Base-by-base conservation (phyloP, 2,888 invertebrate genomes). In the Piscicola geometra region DNA sequence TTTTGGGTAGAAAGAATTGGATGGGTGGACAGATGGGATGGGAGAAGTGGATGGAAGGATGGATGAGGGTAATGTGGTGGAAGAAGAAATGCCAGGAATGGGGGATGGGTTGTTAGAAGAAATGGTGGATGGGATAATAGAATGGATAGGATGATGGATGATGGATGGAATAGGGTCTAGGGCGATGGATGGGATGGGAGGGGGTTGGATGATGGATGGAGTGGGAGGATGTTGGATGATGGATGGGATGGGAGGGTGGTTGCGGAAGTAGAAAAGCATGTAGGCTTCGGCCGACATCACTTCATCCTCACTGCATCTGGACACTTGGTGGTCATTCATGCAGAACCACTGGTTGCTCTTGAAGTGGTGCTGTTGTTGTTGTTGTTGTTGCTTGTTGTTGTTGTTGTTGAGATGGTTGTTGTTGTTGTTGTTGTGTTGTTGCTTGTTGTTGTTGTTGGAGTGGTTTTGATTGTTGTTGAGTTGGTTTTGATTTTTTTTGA, bases 341-440 rank as follows among this genome's bases (percentile, higher is more conserved):
- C 92, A 91, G 86, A 94, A 95, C 88, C 92, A 96, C 81, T 90
- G 90, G 75, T 92, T 91, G 78, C 90, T 89, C 47, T 93, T 86
- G 90, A 41, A 15, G 15, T 41, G 41, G 9, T 41, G 41, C 15
- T 41, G 41, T 15, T 9, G 41, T 9, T 15, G 41, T 41, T 5
- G 41, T 41, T 15, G 60, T 9, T 41, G 41, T 15, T 41, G 41
- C 15, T 15, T 41, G 41, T 15, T 9, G 41, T 9, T 15, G 41
- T 41, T 5, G 41, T 41, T 15, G 60, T 56, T 21, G 60, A n/a
- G 60, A n/a, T 56, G 60, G 60, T 56, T 25, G n/a, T 5, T 56
- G n/a, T 18, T 3, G 50, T 47, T 47, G 9, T 47, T 47, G 21
- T 47, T 21, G 21, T 15, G 21, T 15, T 15, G 50, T 21, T 47